Evolutionary conservation across 92 coral and sea anemone genomes (phyloP).

Genomic region (Siderastrea radians): DNA sequence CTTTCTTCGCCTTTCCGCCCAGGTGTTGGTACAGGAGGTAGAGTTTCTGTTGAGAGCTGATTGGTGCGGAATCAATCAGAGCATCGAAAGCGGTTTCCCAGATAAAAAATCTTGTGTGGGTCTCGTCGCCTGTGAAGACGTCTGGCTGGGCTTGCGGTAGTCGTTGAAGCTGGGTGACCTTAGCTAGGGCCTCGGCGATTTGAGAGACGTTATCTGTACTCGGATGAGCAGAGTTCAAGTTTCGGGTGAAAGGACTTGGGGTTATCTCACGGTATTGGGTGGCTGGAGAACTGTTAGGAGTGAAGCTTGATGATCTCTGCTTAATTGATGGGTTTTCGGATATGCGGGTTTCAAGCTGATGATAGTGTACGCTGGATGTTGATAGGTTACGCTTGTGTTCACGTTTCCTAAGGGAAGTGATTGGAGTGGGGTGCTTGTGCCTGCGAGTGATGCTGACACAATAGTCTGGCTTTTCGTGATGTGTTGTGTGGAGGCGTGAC

Average conservation of each 20-base stretch:
- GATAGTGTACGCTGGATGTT: neutral
- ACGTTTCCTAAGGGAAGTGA: neutral
- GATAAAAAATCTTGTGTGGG: conserved; percentile 70
- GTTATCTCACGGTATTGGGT: neutral
- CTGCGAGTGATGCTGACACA: neutral
- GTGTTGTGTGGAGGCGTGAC: neutral
- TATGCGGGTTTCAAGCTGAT: neutral
- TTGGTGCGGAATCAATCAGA: conserved; percentile 68
- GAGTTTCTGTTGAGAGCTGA: conserved; percentile 64
- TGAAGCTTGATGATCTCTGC: neutral
- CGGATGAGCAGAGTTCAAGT: neutral
- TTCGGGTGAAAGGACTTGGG: neutral
- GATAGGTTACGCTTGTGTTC: neutral
- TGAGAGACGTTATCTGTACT: conserved; percentile 40
- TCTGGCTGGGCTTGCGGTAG: conserved; percentile 80
- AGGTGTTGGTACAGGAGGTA: conserved; percentile 78
- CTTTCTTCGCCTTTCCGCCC: conserved; percentile 71
- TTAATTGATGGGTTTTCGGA: neutral
- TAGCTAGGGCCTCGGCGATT: conserved; percentile 70
- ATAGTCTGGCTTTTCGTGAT: neutral
- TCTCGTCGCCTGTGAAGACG: conserved; percentile 65
- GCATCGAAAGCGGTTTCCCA: conserved; percentile 86
- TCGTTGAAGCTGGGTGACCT: conserved; percentile 74
- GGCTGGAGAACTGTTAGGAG: conserved; percentile 16
- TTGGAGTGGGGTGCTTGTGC: neutral